Evolutionary conservation across 2,888 invertebrate genomes (phyloP).

Genomic region (Lasioglossum villosulum): DNA sequence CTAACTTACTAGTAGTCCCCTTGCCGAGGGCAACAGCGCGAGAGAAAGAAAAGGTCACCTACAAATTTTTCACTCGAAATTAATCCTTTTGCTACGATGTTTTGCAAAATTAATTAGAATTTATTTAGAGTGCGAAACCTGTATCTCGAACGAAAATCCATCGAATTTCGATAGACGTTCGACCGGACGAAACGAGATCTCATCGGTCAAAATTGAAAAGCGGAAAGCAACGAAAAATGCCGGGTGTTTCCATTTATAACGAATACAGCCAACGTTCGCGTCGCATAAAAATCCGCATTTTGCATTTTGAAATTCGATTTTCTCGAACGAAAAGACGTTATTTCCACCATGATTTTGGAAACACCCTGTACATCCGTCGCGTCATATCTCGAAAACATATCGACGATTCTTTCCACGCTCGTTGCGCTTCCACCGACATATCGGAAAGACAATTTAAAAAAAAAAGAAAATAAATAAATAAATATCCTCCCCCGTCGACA

Average conservation of each 20-base stretch:
- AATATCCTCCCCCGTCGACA: background rate
- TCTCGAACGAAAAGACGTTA: background rate
- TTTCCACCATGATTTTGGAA: background rate
- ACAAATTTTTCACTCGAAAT: background rate
- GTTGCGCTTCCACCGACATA: constrained; percentile 46
- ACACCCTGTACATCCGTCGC: background rate
- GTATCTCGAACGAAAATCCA: constrained; percentile 19
- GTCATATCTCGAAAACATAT: constrained; percentile 43
- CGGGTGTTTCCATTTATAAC: background rate
- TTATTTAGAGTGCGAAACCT: background rate
- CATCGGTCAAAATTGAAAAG: background rate
- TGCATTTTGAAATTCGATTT: background rate
- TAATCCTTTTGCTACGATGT: background rate
- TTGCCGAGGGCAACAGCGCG: background rate
- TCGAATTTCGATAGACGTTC: constrained; percentile 46
- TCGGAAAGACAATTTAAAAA: constrained; percentile 19
- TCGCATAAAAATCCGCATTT: background rate
- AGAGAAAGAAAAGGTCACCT: background rate
- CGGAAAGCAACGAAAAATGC: background rate
- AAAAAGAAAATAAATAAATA: background rate
- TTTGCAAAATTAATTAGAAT: background rate
- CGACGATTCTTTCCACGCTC: constrained; percentile 15
- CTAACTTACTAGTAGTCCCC: too few relatives aligned
- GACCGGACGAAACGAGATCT: background rate
- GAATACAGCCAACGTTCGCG: background rate